A percentile compares a stretch with the other conserved stretches of the same genome.
These are phyloP conservation scores for Euwallacea fornicatus DNA, from an alignment of 1,140 invertebrate species.

Conservation along the genomic window DNA sequence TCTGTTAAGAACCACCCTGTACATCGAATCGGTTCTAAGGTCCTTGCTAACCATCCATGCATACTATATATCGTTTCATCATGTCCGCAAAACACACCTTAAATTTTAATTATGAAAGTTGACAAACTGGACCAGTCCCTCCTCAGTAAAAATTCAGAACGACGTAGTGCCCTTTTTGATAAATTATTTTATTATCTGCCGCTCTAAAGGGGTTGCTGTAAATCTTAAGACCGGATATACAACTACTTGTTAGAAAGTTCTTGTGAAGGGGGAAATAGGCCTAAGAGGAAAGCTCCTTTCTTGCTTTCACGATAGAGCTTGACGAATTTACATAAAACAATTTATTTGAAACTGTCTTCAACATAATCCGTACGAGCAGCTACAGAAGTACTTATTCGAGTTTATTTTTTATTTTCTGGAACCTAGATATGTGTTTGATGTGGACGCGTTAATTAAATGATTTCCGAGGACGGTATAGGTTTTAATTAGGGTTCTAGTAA, in stretches of 20 bases:
- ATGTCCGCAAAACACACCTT: neutral
- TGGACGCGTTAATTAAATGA: too few species aligned
- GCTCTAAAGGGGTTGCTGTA: conserved; percentile 20
- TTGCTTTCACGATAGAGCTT: conserved; percentile 19
- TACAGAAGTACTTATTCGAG: neutral
- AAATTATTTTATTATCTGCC: conserved; percentile 31
- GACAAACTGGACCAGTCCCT: neutral
- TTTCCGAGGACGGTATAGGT: too few species aligned
- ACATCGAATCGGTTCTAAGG: too few species aligned
- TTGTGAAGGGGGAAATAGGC: conserved; percentile 32
- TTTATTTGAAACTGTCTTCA: conserved; percentile 23
- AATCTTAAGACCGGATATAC: conserved; percentile 33
- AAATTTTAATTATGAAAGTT: neutral
- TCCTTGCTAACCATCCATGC: too few species aligned
- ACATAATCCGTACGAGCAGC: neutral
- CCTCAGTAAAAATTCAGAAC: too few species aligned
- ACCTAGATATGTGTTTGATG: too few species aligned
- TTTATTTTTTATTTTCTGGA: too few species aligned
- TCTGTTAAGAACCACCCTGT: too few species aligned
- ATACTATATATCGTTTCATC: too few species aligned
- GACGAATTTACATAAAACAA: conserved; percentile 29
- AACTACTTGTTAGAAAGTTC: conserved; percentile 35
- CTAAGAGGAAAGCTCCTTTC: conserved; percentile 24
- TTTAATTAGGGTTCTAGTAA: neutral
- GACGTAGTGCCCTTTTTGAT: conserved; percentile 9